Base-by-base conservation (phyloP, 2,113 vertebrate genomes). In the Thamnaconus septentrionalis region DNA sequence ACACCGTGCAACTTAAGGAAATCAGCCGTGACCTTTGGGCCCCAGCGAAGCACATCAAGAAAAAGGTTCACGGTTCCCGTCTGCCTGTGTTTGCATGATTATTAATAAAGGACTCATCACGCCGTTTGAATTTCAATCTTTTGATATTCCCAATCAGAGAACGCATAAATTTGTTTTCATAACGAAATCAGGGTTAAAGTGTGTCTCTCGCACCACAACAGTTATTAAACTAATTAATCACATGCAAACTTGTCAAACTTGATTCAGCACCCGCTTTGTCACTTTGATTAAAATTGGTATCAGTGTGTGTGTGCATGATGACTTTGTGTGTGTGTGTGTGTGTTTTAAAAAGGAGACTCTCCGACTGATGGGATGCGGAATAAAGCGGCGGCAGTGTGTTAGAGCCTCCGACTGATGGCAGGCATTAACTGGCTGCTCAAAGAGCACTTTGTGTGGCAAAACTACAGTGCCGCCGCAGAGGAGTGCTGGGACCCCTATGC, bases 201-300 rank as follows among this genome's bases (percentile, higher is more conserved):
- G 65, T 53, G 65, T 80, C 81, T 68, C 49, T 63, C 83, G 64
- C 72, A 64, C 72, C 55, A 71, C 57, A 56, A 79, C 77, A 81
- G 69, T 80, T 87, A 89, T 87, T 83, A 84, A 85, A 86, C 82
- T 87, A 88, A 90, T 89, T 88, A 87, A 89, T 88, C 85, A 88
- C 80, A 88, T 85, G 82, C 87, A 88, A 85, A 83, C 69, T 69
- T 85, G 80, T 81, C 84, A 77, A 81, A 80, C 73, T 63, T 75
- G 57, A 80, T 84, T 74, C 76, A 42, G 66, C 59, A 41, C 45
- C 61, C 59, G 45, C 80, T 87, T 88, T 78, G 76, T 82, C 79
- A 77, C 78, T 81, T 81, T 89, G 87, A 88, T 88, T 83, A 85
- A 76, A 74, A 76, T 53, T 75, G 52, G 63, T 54, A 64, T 68